Percentiles rank a stretch among this genome's conserved stretches.
phyloP scores from a whole-genome alignment of 2,888 invertebrate genomes.

The Andrena chrysosceles region DNA sequence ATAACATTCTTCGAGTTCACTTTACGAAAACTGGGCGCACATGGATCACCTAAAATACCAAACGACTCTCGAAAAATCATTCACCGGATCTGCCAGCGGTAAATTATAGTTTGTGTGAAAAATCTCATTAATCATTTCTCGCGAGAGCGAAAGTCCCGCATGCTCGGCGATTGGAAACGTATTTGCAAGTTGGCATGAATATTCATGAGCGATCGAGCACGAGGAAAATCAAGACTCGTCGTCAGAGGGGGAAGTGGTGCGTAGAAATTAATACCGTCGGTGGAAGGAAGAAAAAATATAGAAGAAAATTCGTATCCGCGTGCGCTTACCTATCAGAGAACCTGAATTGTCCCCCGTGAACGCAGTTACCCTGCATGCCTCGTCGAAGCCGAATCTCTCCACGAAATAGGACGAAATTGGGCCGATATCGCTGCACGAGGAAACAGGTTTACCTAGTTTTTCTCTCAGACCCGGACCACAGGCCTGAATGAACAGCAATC shows the following conservation, averaged over 20 bases:
- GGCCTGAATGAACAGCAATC: conserved; percentile 85
- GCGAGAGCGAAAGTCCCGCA: conserved; percentile 30
- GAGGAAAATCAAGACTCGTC: conserved; percentile 18
- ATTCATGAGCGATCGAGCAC: conserved; percentile 36
- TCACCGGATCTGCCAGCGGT: not conserved
- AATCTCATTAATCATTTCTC: conserved; percentile 33
- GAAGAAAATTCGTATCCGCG: not conserved
- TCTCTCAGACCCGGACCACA: conserved; percentile 91
- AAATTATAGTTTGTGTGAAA: conserved; percentile 12
- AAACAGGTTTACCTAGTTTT: conserved; percentile 92
- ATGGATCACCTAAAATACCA: not conserved
- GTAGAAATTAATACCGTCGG: conserved; percentile 34
- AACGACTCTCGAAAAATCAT: not conserved
- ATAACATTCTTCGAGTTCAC: not conserved
- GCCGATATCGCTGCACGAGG: conserved; percentile 90
- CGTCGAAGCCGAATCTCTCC: conserved; percentile 93
- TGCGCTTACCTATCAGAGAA: conserved; percentile 89
- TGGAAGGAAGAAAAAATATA: not conserved
- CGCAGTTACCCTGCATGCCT: conserved; percentile 92
- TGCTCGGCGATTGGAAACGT: conserved; percentile 7
- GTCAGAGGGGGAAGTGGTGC: conserved; percentile 22
- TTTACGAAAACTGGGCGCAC: not conserved
- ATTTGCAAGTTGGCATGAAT: conserved; percentile 28
- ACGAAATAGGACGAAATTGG: conserved; percentile 92
- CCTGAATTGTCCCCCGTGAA: conserved; percentile 99